Conservation (phyloP, 1,140 invertebrate genomes). For the Musca vetustissima region DNA sequence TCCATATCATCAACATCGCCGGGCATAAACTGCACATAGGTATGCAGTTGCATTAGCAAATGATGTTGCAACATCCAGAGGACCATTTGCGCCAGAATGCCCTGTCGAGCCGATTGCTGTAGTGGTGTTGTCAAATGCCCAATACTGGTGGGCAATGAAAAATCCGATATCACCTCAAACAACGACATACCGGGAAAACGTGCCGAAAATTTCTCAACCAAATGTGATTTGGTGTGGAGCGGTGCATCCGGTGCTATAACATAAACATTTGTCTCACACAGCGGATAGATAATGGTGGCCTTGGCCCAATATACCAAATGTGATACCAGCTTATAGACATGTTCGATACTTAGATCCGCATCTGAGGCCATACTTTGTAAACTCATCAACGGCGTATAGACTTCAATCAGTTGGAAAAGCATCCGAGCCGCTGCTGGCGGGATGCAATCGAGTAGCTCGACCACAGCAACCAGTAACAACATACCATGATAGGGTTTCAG, state of each 20-base stretch:
- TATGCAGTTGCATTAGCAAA: slow-evolving; percentile 88
- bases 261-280: slow-evolving; percentile 97
- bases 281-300: slow-evolving; percentile 92
- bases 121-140: slow-evolving; percentile 75
- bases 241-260: slow-evolving; percentile 67
- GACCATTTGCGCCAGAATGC: slow-evolving; percentile 77
- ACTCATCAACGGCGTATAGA: slow-evolving; percentile 87
- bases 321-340: slow-evolving; percentile 85
- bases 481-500: slow-evolving; percentile 92
- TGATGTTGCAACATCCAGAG: slow-evolving; percentile 90
- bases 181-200: slow-evolving; percentile 73
- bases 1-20: slow-evolving; percentile 51
- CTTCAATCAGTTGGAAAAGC: slow-evolving; percentile 76
- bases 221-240: slow-evolving; percentile 67
- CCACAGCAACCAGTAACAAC: slow-evolving; percentile 72
- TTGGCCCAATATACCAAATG: slow-evolving; percentile 96
- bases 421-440: slow-evolving; percentile 85
- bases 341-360: slow-evolving; percentile 81
- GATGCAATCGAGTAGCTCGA: slow-evolving; percentile 77
- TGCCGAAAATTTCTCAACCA: slow-evolving; percentile 77
- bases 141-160: slow-evolving; percentile 88
- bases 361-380: slow-evolving; percentile 87
- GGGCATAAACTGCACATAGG: slow-evolving; percentile 89
- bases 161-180: slow-evolving; percentile 78
- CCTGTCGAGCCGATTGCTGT: slow-evolving; percentile 64